Conservation (phyloP, 2,113 vertebrate genomes). For the Nibea albiflora region DNA sequence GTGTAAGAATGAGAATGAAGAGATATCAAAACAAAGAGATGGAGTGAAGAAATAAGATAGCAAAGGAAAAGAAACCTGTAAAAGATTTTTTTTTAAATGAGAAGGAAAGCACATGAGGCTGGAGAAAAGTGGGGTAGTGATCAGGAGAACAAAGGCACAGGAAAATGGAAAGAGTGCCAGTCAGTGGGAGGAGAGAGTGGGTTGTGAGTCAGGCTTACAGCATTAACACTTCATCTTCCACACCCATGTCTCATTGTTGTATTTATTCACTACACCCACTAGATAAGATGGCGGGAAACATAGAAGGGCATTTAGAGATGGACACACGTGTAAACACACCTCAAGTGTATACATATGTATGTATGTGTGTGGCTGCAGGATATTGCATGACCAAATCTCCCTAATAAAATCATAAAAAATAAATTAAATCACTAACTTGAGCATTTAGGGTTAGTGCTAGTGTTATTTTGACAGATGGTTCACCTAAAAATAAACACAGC, state of each 20-base stretch:
- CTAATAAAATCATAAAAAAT: slow-evolving; percentile 15
- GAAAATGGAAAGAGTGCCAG: slow-evolving; percentile 10
- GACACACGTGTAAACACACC: slow-evolving; percentile 1
- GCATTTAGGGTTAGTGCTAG: no score
- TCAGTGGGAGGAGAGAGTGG: slow-evolving; percentile 62
- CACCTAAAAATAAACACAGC: slow-evolving; percentile 68
- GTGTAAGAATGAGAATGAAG: slow-evolving; percentile 33
- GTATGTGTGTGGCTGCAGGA: neutral
- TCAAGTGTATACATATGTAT: neutral
- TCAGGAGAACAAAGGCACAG: slow-evolving; percentile 54
- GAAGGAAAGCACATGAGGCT: neutral
- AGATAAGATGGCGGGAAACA: slow-evolving; percentile 45
- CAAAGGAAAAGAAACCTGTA: neutral
- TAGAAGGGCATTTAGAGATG: neutral
- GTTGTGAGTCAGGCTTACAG: slow-evolving; percentile 64
- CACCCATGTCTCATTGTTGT: slow-evolving; percentile 68
- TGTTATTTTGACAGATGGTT: slow-evolving; percentile 77
- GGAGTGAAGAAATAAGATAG: neutral
- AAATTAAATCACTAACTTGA: no score
- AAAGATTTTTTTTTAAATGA: slow-evolving; percentile 1
- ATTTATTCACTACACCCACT: slow-evolving; percentile 51
- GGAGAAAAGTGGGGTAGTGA: slow-evolving; percentile 26
- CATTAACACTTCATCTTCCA: slow-evolving; percentile 61
- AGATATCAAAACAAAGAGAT: slow-evolving; percentile 16
- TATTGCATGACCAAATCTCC: slow-evolving; percentile 29